Conservation (phyloP, 2,113 vertebrate genomes). For the Clarias gariepinus region DNA sequence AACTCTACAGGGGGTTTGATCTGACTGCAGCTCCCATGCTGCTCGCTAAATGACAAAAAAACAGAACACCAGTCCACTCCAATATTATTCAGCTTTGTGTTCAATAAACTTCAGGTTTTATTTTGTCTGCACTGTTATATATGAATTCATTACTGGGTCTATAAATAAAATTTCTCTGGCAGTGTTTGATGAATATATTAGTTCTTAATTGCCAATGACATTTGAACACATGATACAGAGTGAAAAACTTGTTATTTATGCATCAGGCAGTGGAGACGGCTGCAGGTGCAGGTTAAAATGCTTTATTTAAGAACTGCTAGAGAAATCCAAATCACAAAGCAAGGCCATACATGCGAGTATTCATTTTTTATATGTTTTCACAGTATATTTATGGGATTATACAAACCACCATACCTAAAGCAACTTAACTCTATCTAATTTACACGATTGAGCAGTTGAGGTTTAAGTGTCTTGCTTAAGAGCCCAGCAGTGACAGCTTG, state of each 20-base stretch:
- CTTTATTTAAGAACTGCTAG: not conserved
- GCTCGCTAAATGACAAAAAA: not conserved
- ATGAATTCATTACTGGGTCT: not conserved
- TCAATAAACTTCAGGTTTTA: conserved; percentile 19
- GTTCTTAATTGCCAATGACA: conserved; percentile 14
- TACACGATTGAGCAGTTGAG: no score
- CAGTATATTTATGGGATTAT: no score
- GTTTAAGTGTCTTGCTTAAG: no score
- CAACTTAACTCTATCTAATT: no score
- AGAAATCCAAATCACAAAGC: not conserved
- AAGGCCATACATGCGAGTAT: not conserved
- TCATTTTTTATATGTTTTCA: no score
- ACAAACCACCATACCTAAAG: no score
- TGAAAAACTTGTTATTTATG: not conserved
- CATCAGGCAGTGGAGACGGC: not conserved
- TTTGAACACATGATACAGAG: not conserved
- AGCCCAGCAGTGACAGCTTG: no score
- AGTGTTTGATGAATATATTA: conserved; percentile 4
- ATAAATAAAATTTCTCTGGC: not conserved
- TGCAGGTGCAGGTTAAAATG: conserved; percentile 4
- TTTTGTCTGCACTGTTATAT: not conserved
- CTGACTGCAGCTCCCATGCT: conserved; percentile 19
- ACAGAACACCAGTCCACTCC: conserved; percentile 5
- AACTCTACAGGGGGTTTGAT: conserved; percentile 19
- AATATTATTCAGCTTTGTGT: not conserved